Base-by-base conservation (phyloP, 2,113 vertebrate species). In the Oxyruncus cristatus region DNA sequence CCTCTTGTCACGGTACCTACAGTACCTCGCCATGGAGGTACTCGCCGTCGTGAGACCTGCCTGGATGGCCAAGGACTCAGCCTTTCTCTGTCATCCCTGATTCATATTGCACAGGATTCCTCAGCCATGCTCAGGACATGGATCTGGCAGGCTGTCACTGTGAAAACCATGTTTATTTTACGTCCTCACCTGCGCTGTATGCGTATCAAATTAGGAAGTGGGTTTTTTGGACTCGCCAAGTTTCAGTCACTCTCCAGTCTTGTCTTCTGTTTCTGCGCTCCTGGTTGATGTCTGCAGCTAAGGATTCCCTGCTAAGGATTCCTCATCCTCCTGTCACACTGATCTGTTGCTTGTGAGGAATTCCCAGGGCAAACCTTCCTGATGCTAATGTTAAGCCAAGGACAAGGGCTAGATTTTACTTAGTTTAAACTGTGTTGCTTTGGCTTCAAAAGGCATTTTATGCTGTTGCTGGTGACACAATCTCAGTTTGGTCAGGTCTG, bases 21-120 rank as follows among this genome's bases (percentile, higher is more conserved):
- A 76, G 76, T 49, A 61, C 61, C 35, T 5, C 0, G 0, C 0
- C 1, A 6, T 8, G 16, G 15, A 9, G 0, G 4, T 15, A 27
- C 35, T 22, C 46, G 16, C 5, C 0, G 0, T 39, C 1, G 4
- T 8, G 59, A 66, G 32, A 68, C 67, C 28, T 50, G 12, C 30
- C 15, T 7, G 11, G 14, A 46, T 59, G 39, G 14, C 4, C 5
- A 76, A 76, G 58, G 24, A 33, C 44, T 68, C 35, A 19, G 8
- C 6, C 44, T 46, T 79, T 83, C 39, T 30, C 44, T 26, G 1
- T 39, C 49, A 35, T 15, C 27, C 27, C 35, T 27, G 30, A 19
- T 24, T 55, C 2, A 2, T 20, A 11, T 10, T 62, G 35, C 46
- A 58, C 24, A 28, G 41, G 28, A 37, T 56, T 79, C 28, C 63